phyloP scores from a whole-genome alignment of 2,797 vertebrate genomes.

The Coluber constrictor region DNA sequence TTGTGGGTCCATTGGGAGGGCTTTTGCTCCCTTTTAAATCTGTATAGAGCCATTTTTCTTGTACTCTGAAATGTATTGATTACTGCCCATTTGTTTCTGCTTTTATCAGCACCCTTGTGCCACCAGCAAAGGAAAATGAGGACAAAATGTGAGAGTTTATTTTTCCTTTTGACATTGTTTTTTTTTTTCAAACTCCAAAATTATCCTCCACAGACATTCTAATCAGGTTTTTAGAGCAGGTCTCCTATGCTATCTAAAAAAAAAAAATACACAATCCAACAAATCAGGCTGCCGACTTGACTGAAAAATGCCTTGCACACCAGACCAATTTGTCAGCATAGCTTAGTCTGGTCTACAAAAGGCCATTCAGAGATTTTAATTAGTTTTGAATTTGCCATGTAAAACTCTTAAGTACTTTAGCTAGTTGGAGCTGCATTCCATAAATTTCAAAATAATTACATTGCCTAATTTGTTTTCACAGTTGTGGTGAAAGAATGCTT shows the following conservation, averaged over 20 bases:
- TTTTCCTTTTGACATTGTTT: not conserved
- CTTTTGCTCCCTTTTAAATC: conserved; percentile 8
- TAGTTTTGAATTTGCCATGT: not conserved
- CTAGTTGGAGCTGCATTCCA: not conserved
- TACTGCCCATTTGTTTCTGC: conserved; percentile 5
- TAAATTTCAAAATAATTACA: not conserved
- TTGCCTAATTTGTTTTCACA: not conserved
- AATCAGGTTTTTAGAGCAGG: not conserved
- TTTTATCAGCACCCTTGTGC: not conserved
- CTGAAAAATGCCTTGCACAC: not conserved
- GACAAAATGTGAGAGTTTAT: conserved; percentile 21
- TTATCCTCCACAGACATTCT: not conserved
- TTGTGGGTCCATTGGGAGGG: not conserved
- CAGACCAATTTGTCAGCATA: not conserved
- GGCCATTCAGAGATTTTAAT: not conserved
- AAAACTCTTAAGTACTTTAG: not conserved
- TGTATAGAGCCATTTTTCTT: conserved; percentile 33
- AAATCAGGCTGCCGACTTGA: not conserved
- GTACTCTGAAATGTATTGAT: conserved; percentile 42
- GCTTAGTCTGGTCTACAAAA: not conserved
- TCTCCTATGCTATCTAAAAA: not conserved
- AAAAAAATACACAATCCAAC: not conserved
- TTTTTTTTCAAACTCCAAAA: not conserved
- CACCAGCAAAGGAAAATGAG: conserved; percentile 30
- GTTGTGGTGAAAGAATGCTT: not conserved